Conservation (phyloP, 2,888 invertebrate genomes). For the Leucophora obtusa region DNA sequence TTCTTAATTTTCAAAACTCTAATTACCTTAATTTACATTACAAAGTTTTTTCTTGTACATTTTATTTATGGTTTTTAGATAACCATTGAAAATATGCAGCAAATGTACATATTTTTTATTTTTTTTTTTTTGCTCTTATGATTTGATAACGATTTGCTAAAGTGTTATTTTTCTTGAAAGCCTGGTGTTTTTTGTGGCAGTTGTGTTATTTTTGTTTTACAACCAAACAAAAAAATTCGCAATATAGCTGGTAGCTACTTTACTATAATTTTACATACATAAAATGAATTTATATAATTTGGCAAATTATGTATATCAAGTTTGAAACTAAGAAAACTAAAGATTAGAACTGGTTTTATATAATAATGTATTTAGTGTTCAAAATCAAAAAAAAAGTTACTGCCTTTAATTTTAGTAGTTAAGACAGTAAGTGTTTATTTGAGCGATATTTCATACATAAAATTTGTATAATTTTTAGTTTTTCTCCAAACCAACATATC, state of each 20-base stretch:
- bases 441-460: constrained; percentile 50
- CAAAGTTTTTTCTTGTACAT: background rate
- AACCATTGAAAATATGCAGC: constrained; percentile 50
- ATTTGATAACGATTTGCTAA: constrained; percentile 58
- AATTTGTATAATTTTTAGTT: constrained; percentile 35
- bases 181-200: background rate
- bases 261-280: constrained; percentile 43
- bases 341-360: constrained; percentile 47
- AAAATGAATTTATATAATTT: constrained; percentile 60
- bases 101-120: constrained; percentile 25
- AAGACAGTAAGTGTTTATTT: constrained; percentile 53
- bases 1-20: background rate
- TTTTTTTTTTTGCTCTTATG: constrained; percentile 29
- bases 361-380: background rate
- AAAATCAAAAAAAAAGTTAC: constrained; percentile 17
- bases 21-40: constrained; percentile 34
- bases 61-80: constrained; percentile 57
- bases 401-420: constrained; percentile 24
- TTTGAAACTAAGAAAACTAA: constrained; percentile 12
- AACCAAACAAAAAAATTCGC: constrained; percentile 17
- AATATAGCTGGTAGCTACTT: constrained; percentile 37
- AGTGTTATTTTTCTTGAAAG: constrained; percentile 48
- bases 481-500: background rate
- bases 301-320: constrained; percentile 46
- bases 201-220: background rate